Evolutionary conservation across 2,888 invertebrate genomes (phyloP).

Genomic region (Rhagium mordax): DNA sequence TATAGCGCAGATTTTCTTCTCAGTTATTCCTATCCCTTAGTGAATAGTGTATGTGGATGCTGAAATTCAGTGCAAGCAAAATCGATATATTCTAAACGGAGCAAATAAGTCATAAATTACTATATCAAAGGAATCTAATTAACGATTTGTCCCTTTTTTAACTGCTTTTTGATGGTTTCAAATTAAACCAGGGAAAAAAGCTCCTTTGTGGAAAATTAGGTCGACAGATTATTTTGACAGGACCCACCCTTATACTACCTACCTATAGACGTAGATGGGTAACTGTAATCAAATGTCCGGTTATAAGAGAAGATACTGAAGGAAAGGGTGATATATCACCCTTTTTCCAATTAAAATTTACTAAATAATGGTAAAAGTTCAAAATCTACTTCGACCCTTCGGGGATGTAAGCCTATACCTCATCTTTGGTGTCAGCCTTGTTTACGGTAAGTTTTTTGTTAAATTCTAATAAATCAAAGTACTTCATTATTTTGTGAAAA

Average conservation of each 20-base stretch:
- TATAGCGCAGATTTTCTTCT: slow-evolving; percentile 32
- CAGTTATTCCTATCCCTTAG: slow-evolving; percentile 37
- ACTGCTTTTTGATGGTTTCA: neutral
- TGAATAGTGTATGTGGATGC: slow-evolving; percentile 33
- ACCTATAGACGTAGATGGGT: slow-evolving; percentile 23
- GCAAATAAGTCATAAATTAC: slow-evolving; percentile 17
- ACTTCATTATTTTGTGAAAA: neutral
- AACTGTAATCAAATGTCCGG: slow-evolving; percentile 58
- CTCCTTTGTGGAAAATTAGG: slow-evolving; percentile 20
- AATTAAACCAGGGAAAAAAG: neutral
- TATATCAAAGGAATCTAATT: neutral
- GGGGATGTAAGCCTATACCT: slow-evolving; percentile 36
- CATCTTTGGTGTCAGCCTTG: slow-evolving; percentile 36
- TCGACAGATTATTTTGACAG: slow-evolving; percentile 34
- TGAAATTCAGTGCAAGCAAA: slow-evolving; percentile 34
- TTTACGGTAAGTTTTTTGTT: slow-evolving; percentile 39
- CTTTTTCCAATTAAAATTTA: slow-evolving; percentile 35
- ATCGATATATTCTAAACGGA: slow-evolving; percentile 27
- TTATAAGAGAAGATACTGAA: slow-evolving; percentile 67
- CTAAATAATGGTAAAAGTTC: slow-evolving; percentile 37
- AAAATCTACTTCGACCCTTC: slow-evolving; percentile 22
- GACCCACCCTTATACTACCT: slow-evolving; percentile 40
- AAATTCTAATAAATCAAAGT: neutral
- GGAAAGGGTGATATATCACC: slow-evolving; percentile 56
- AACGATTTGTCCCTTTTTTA: neutral